These are phyloP conservation scores for Ischnus inquisitorius DNA, from an alignment of 2,888 invertebrate genomes.

Conservation along the genomic window DNA sequence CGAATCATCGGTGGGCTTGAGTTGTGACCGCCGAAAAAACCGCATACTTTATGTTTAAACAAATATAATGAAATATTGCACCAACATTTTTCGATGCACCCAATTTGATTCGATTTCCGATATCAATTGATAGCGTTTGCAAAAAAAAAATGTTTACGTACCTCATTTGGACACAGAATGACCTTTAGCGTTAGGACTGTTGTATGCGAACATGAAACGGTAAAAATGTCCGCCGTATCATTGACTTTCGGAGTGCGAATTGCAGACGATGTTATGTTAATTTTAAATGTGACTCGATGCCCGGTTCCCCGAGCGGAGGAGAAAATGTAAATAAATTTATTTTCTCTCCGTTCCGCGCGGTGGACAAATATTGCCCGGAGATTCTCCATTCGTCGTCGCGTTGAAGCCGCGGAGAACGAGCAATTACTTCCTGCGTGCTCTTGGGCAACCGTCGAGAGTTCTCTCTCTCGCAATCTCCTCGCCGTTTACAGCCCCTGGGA, in stretches of 20 bases:
- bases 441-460: conserved; percentile 50
- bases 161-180: no score
- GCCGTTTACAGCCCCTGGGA: conserved; percentile 55
- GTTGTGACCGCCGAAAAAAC: no score
- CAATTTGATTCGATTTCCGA: no score
- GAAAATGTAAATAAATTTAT: conserved; percentile 50
- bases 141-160: no score
- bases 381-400: conserved; percentile 8
- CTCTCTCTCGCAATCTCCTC: conserved; percentile 61
- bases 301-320: neutral
- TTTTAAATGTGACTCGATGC: conserved; percentile 2
- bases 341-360: conserved; percentile 42
- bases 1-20: no score
- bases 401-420: conserved; percentile 36
- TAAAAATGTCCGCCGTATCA: no score
- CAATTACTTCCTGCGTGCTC: conserved; percentile 69
- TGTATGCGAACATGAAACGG: neutral
- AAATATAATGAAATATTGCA: no score
- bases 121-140: no score
- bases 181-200: no score
- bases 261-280: neutral
- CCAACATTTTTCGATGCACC: no score
- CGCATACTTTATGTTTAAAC: no score
- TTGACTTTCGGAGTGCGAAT: neutral
- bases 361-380: conserved; percentile 65